phyloP scores from a whole-genome alignment of 2,797 vertebrate species.

The Catharus ustulatus region DNA sequence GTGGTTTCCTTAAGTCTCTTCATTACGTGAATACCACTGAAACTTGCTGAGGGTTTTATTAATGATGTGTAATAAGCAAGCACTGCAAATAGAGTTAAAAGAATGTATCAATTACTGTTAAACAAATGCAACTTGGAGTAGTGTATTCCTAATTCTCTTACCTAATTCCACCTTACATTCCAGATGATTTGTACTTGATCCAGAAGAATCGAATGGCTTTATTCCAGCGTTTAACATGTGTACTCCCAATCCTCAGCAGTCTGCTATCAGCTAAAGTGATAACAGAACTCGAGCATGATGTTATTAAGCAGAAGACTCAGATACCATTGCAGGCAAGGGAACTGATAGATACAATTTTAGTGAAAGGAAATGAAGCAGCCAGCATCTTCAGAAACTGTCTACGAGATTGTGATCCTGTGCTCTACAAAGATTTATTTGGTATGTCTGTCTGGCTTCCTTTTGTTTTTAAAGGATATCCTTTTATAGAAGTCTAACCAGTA shows the following conservation, averaged over 20 bases:
- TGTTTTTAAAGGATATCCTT: background rate
- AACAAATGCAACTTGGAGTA: background rate
- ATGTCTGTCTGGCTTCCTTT: constrained; percentile 37
- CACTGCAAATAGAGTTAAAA: background rate
- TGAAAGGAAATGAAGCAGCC: constrained; percentile 91
- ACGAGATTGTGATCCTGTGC: constrained; percentile 87
- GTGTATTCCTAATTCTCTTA: background rate
- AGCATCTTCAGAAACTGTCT: constrained; percentile 93
- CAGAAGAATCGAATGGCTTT: constrained; percentile 91
- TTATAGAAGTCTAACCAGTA: background rate
- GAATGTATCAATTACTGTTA: background rate
- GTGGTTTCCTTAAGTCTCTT: background rate
- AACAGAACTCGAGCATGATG: constrained; percentile 83
- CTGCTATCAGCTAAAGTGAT: constrained; percentile 87
- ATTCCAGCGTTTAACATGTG: constrained; percentile 88
- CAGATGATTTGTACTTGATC: constrained; percentile 92
- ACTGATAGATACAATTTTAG: constrained; percentile 90
- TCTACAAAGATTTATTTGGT: constrained; percentile 94
- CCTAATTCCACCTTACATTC: constrained; percentile 24
- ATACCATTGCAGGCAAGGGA: constrained; percentile 89
- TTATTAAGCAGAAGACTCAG: constrained; percentile 89
- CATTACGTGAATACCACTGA: background rate
- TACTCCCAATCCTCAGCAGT: constrained; percentile 87
- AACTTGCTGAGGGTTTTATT: background rate
- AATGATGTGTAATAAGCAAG: background rate